phyloP scores from a whole-genome alignment of 2,888 invertebrate species.

The Ctena decussata region DNA sequence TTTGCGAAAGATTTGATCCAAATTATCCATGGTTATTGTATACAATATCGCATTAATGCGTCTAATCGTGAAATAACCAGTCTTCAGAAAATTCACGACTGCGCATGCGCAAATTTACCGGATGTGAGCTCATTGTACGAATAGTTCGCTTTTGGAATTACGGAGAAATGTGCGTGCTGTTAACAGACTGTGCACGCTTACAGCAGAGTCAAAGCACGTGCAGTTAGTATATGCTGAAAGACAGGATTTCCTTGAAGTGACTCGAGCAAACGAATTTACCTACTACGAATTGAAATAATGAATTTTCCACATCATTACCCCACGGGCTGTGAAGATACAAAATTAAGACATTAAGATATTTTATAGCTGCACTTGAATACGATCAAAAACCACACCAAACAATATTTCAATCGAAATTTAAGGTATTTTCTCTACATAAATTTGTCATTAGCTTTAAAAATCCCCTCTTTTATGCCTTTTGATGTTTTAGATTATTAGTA shows the following conservation, averaged over 20 bases:
- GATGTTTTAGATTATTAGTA: slow-evolving; percentile 8
- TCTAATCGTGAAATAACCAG: no score
- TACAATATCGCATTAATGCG: not conserved
- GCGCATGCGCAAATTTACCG: no score
- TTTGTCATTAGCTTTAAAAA: slow-evolving; percentile 12
- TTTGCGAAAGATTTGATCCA: not conserved
- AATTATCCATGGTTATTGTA: not conserved
- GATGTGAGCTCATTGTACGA: no score
- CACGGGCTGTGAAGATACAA: slow-evolving; percentile 14
- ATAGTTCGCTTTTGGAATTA: no score
- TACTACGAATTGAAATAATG: slow-evolving; percentile 8
- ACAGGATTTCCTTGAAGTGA: not conserved
- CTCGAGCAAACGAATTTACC: not conserved
- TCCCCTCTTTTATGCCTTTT: not conserved
- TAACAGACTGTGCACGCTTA: no score
- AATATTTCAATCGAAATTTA: slow-evolving; percentile 29
- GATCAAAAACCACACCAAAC: slow-evolving; percentile 50
- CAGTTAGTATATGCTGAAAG: no score
- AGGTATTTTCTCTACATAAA: slow-evolving; percentile 14
- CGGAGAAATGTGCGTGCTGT: no score
- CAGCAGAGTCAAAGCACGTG: no score
- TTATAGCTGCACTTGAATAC: slow-evolving; percentile 39
- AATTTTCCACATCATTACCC: slow-evolving; percentile 17
- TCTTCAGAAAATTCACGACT: no score
- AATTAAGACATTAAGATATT: slow-evolving; percentile 63